These are phyloP conservation scores for Coreius guichenoti DNA, from an alignment of 2,797 vertebrate genomes.

Conservation along the genomic window DNA sequence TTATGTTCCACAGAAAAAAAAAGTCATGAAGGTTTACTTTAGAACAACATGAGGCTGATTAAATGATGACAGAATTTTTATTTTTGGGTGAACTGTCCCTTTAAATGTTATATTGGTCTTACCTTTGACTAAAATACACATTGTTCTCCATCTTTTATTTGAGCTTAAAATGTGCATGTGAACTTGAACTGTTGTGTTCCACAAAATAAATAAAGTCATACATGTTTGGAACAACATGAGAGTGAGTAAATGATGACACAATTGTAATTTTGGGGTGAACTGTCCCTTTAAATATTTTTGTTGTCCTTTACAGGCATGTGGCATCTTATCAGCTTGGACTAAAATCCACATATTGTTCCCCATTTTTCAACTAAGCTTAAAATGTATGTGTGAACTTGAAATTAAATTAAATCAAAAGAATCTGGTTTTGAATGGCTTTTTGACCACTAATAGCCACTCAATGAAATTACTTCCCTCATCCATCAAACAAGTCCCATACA, in stretches of 20 bases:
- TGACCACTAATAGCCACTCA: constrained; percentile 40
- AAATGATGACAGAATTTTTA: not conserved
- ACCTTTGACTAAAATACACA: not conserved
- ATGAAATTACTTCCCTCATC: constrained; percentile 37
- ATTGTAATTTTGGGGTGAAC: not conserved
- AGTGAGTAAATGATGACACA: not conserved
- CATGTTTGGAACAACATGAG: not conserved
- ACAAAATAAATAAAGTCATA: not conserved
- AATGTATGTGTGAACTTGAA: constrained; percentile 4
- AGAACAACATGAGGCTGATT: not conserved
- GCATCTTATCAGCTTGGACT: not conserved
- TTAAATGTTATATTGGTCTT: not conserved
- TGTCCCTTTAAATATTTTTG: not conserved
- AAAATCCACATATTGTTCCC: constrained; percentile 1
- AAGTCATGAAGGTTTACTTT: not conserved
- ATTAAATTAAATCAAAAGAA: constrained; percentile 19
- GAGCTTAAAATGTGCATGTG: not conserved
- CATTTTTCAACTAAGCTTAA: not conserved
- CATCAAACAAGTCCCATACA: constrained; percentile 36
- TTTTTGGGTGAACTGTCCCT: not conserved
- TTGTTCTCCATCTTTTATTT: not conserved
- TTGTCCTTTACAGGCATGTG: not conserved
- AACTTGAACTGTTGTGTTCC: not conserved
- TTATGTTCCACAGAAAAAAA: not conserved
- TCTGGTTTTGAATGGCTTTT: constrained; percentile 34